Conservation (phyloP, 2,888 invertebrate species). For the Tortricodes alternella region DNA sequence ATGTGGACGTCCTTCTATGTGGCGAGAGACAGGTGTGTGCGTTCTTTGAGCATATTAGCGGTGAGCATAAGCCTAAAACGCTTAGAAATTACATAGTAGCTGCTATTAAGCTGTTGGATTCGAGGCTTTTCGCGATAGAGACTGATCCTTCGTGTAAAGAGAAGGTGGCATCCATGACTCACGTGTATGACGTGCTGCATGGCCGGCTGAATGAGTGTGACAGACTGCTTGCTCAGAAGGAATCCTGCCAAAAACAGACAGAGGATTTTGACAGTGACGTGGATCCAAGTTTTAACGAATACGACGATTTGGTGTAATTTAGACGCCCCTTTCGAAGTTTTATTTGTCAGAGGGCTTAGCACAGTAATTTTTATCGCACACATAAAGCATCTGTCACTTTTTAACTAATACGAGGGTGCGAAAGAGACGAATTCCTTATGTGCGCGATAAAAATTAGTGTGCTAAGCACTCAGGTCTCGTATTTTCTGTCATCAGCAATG, state of each 20-base stretch:
- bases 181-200: conserved; percentile 74
- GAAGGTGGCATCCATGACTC: conserved; percentile 76
- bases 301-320: conserved; percentile 62
- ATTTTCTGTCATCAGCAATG: no score
- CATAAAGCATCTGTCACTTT: no score
- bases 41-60: conserved; percentile 73
- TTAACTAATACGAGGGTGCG: no score
- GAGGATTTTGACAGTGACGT: conserved; percentile 64
- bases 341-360: no score
- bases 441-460: no score
- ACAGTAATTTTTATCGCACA: no score
- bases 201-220: conserved; percentile 73
- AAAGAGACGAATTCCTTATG: no score
- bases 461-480: no score
- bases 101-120: conserved; percentile 76
- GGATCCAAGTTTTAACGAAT: conserved; percentile 67
- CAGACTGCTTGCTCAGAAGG: conserved; percentile 66
- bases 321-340: background rate
- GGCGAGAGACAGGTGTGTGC: conserved; percentile 76
- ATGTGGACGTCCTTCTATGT: conserved; percentile 75
- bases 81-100: conserved; percentile 77
- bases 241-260: conserved; percentile 51
- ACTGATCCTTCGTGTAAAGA: conserved; percentile 77
- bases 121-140: conserved; percentile 76
- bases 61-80: conserved; percentile 76